Base-by-base conservation (phyloP, 2,113 vertebrate genomes). In the Acanthisitta chloris region DNA sequence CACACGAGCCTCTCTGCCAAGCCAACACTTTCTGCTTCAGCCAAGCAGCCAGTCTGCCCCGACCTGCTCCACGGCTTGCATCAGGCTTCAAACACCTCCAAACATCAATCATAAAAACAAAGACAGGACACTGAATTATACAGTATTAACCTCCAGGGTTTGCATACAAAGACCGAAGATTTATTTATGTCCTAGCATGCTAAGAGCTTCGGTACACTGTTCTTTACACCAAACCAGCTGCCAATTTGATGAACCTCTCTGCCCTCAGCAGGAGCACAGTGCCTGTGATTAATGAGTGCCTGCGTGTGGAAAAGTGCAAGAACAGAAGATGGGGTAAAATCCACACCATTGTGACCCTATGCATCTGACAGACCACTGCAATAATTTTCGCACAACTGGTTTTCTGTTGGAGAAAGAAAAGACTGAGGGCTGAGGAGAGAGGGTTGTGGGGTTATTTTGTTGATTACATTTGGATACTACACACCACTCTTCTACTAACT, bases 91-190 rank as follows among this genome's bases (percentile, higher is more conserved):
- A 98, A 98, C 98, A 98, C 98, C 98, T 98, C 96, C 98, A 98
- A 99, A 98, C 98, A 99, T 99, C 98, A 98, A 99, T 99, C 99
- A 99, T 98, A 97, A 98, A 98, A 99, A 98, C 98, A 99, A 98
- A 98, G 98, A 99, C 98, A 98, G 98, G 98, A 98, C 98, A 98
- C 80, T 98, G 97, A 98, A 99, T 99, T 99, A 99, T 99, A 98
- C 99, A 99, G 98, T 97, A 99, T 99, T 99, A 99, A 99, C 99
- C 99, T 99, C 99, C 98, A 98, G 98, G 98, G 97, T 99, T 98
- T 99, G 99, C 98, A 99, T 98, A 98, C 98, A 98, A 98, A 99
- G 99, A 98, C 98, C 96, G 98, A 94, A 98, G 98, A 98, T 99
- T 99, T 99, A 99, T 99, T 99, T 99, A 98, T 98, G 98, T 98